Evolutionary conservation across 2,888 invertebrate species (phyloP).

Genomic region (Chrysolina haemoptera): DNA sequence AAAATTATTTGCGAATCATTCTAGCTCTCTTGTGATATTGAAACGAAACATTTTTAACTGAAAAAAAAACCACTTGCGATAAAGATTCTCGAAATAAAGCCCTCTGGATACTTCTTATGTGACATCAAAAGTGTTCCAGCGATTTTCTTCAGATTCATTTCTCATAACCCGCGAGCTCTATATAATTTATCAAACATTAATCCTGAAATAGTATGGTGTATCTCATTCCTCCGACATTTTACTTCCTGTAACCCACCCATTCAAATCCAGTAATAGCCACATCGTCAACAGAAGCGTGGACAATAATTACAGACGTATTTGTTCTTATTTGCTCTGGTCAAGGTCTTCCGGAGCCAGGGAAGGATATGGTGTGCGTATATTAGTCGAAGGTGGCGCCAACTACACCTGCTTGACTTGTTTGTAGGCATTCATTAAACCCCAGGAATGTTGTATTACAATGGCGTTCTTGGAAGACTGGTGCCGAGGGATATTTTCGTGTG

Average conservation of each 20-base stretch:
- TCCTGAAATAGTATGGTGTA: background rate
- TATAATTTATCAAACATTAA: background rate
- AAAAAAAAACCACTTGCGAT: too few species aligned
- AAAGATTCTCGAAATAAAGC: too few species aligned
- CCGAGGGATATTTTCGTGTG: background rate
- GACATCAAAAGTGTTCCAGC: too few species aligned
- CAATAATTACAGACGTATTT: conserved; percentile 24
- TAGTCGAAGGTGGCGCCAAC: conserved; percentile 48
- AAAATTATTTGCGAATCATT: too few species aligned
- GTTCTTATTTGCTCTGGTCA: conserved; percentile 34
- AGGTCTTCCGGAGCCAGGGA: conserved; percentile 39
- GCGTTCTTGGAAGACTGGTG: conserved; percentile 19
- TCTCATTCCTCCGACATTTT: background rate
- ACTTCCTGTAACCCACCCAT: background rate
- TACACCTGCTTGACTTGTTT: conserved; percentile 50
- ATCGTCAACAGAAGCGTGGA: background rate
- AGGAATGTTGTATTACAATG: conserved; percentile 38
- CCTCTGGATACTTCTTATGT: too few species aligned
- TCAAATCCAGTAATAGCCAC: background rate
- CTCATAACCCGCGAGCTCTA: too few species aligned
- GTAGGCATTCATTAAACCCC: conserved; percentile 40
- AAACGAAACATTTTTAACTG: too few species aligned
- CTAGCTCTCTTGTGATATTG: too few species aligned
- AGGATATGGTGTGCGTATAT: conserved; percentile 39
- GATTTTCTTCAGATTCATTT: too few species aligned